These are phyloP conservation scores for Eulemur albifrons DNA, from an alignment of 2,797 vertebrate genomes.

Conservation along the genomic window DNA sequence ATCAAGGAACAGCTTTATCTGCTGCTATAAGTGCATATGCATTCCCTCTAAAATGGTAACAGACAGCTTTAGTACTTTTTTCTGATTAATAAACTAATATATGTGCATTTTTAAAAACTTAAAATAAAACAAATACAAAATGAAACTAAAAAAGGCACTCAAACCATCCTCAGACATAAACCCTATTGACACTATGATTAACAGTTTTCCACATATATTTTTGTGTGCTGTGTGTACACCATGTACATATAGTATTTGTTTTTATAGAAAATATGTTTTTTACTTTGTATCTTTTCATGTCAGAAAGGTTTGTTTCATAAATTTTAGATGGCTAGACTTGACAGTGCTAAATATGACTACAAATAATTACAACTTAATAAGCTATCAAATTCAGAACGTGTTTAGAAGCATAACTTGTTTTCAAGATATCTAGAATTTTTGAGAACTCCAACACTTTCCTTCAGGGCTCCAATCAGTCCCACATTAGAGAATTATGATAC, in stretches of 20 bases:
- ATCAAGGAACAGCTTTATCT: neutral
- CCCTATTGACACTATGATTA: neutral
- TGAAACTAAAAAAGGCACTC: neutral
- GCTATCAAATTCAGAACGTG: neutral
- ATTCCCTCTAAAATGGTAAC: neutral
- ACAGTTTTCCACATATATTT: neutral
- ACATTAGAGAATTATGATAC: neutral
- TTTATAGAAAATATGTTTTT: neutral
- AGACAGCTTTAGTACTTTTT: neutral
- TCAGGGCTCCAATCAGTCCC: neutral
- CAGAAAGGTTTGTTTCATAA: neutral
- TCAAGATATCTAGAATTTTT: neutral
- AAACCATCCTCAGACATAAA: neutral
- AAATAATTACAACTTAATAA: neutral
- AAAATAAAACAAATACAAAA: neutral
- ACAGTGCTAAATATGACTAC: neutral
- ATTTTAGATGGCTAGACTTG: neutral
- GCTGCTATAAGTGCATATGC: fast-evolving
- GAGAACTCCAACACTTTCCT: neutral
- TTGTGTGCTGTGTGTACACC: neutral
- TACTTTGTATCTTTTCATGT: neutral
- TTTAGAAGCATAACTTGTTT: neutral
- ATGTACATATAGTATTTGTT: neutral
- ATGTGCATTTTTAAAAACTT: neutral
- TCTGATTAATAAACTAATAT: neutral